A percentile compares a stretch with the other conserved stretches of the same genome.
Evolutionary conservation across 2,113 vertebrate species (phyloP).

Genomic region (Entomyzon cyanotis): DNA sequence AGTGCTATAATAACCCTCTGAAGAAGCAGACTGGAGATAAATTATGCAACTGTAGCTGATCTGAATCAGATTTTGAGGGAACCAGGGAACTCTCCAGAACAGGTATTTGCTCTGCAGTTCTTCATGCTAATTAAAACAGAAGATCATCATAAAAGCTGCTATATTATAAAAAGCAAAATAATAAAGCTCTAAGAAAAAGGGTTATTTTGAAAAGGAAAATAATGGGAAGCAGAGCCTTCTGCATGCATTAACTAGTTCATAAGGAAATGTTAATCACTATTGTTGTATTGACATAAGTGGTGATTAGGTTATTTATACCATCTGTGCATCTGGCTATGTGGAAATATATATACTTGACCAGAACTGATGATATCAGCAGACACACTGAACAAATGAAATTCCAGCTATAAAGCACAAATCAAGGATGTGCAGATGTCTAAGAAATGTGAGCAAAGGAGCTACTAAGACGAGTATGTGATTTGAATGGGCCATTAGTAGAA

Average conservation of each 20-base stretch:
- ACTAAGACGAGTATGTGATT: neutral
- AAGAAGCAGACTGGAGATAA: slow-evolving; percentile 38
- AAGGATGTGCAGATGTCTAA: neutral
- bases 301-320: slow-evolving; percentile 33
- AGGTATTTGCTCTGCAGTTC: slow-evolving; percentile 44
- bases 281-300: neutral
- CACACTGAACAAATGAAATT: neutral
- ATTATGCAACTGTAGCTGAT: slow-evolving; percentile 51
- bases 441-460: neutral
- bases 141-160: neutral
- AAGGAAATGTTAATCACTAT: neutral
- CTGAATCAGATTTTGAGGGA: slow-evolving; percentile 30
- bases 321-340: neutral
- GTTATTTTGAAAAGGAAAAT: neutral
- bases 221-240: neutral
- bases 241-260: neutral
- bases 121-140: slow-evolving; percentile 16
- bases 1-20: neutral
- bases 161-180: neutral
- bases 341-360: neutral
- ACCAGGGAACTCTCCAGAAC: slow-evolving; percentile 13
- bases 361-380: slow-evolving; percentile 33
- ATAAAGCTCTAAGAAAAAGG: neutral
- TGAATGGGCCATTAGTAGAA: neutral
- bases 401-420: neutral